A percentile compares a stretch with the other conserved stretches of the same genome.
Conservation (phyloP, 1,140 invertebrate species). For the Stegodyphus dumicola region DNA sequence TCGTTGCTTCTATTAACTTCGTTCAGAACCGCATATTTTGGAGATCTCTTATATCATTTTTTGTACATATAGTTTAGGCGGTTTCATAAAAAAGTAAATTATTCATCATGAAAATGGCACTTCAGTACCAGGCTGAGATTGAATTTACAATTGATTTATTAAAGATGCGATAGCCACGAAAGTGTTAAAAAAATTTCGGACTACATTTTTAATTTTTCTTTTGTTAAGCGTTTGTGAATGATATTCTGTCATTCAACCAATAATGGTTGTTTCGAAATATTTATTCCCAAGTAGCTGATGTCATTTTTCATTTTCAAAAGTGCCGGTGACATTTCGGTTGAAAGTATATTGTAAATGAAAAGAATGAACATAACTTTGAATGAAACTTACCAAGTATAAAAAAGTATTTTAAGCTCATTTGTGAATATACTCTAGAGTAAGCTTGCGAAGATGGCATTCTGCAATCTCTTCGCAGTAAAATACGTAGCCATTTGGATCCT, state of each 20-base stretch:
- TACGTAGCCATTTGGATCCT: too few relatives aligned
- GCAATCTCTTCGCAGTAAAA: too few relatives aligned
- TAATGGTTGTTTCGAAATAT: constrained; percentile 36
- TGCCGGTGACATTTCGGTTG: not conserved
- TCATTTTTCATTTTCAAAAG: constrained; percentile 18
- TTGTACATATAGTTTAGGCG: not conserved
- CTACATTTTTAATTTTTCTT: constrained; percentile 6
- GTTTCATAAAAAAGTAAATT: not conserved
- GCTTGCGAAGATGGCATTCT: too few relatives aligned
- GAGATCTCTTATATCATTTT: not conserved
- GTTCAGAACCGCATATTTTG: not conserved
- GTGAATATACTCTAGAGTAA: too few relatives aligned
- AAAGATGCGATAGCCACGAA: constrained; percentile 11
- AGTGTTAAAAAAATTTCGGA: constrained; percentile 12
- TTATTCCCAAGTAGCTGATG: constrained; percentile 2
- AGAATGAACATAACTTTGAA: too few relatives aligned
- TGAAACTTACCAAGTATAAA: too few relatives aligned
- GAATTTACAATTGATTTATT: constrained; percentile 38
- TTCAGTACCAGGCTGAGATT: constrained; percentile 10
- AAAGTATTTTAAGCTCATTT: too few relatives aligned
- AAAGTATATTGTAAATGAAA: not conserved
- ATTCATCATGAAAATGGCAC: constrained; percentile 21
- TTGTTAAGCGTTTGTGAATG: not conserved
- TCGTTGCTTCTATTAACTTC: not conserved
- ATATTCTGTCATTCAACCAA: constrained; percentile 8